phyloP scores from a whole-genome alignment of 2,113 vertebrate species.

The Stigmatopora nigra region DNA sequence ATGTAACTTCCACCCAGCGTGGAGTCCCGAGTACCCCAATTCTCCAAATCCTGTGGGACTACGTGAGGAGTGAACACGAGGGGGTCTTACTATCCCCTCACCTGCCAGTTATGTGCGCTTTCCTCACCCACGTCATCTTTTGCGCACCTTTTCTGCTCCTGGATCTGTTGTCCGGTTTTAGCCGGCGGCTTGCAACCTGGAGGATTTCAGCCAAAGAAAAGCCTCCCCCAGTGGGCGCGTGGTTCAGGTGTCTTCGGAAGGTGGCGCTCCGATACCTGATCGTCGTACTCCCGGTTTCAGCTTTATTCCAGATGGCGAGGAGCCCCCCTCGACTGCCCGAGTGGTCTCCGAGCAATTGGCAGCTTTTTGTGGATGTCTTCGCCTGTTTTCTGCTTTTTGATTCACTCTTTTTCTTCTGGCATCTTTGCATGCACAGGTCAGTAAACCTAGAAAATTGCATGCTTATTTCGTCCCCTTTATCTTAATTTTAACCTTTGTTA shows the following conservation, averaged over 20 bases:
- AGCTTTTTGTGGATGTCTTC: conserved; percentile 47
- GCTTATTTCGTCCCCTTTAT: too few species aligned
- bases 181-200: conserved; percentile 40
- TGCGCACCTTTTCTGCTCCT: conserved; percentile 60
- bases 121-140: conserved; percentile 56
- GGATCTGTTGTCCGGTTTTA: conserved; percentile 46
- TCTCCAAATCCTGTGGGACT: conserved; percentile 63
- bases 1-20: fast-evolving
- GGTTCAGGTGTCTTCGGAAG: conserved; percentile 49
- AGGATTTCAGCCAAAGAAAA: conserved; percentile 35
- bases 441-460: not conserved
- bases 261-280: conserved; percentile 47
- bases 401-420: conserved; percentile 59
- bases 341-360: conserved; percentile 50
- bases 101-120: conserved; percentile 46
- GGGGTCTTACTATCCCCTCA: conserved; percentile 40
- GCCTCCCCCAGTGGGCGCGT: conserved; percentile 20
- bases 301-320: conserved; percentile 36
- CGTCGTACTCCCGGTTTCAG: conserved; percentile 49
- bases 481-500: too few species aligned
- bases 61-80: conserved; percentile 17
- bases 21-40: not conserved
- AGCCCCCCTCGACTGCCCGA: conserved; percentile 16
- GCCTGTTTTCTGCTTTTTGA: conserved; percentile 67
- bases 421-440: conserved; percentile 66